Base-by-base conservation (phyloP, 2,888 invertebrate species). In the Ptycholaimellus sp. region DNA sequence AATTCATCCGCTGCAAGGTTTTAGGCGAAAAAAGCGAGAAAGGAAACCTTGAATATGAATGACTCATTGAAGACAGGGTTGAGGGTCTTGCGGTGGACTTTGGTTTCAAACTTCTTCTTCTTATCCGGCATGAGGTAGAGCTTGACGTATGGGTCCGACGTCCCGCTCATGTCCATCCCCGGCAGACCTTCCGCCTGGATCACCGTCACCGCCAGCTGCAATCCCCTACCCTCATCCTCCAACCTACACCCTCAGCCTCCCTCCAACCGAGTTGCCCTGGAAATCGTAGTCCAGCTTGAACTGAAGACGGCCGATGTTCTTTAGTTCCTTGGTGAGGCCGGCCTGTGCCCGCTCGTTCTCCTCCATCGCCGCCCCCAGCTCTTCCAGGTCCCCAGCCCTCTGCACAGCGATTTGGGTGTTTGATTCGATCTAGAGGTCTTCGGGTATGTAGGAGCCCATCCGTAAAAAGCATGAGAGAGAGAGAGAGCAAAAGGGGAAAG, bases 31-130 rank as follows among this genome's bases (percentile, higher is more conserved):
- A n/a, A n/a, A n/a, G n/a, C n/a, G n/a, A n/a, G n/a, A n/a, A n/a
- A n/a, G n/a, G n/a, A n/a, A n/a, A 85, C 93, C 76, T 96, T 96
- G 68, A 96, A 96, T 38, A 81, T 75, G 64, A 96, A 96, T 9
- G 81, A 81, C 67, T 96, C 96, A 62, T 96, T 90, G 68, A 99
- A 96, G 46, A 87, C 77, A 2, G 93, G 93, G 68, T 73, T 93
- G 43, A 99, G 67, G 29, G 93, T 96, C 66, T 96, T 96, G 53
- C 96, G 73, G 66, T 96, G 96, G 37, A 99, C 96, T 70, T 96
- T 96, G 6, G 96, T 99, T 65, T 96, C 96, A 60, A 85, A 90
- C 64, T 96, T 96, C 69, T 96, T 96, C 70, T 96, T 96, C 67
- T 96, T 96, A 62, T 99, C 96, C 2, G 96, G 96, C 46, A 96